These are phyloP conservation scores for Strongylocentrotus purpuratus DNA, from an alignment of 35 echinoderm and acorn worm genomes.

Conservation along the genomic window DNA sequence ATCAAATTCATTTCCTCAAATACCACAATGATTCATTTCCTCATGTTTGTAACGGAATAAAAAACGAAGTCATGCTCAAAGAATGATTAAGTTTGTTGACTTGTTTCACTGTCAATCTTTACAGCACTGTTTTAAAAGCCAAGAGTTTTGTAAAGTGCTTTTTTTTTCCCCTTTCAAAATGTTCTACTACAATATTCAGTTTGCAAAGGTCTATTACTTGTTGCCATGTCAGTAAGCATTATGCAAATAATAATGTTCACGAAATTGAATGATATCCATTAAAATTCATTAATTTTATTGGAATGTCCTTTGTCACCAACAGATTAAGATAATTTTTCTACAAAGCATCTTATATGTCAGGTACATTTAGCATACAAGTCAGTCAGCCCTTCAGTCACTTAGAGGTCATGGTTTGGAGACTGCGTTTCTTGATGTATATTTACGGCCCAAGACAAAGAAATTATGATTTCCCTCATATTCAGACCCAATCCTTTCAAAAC, in stretches of 20 bases:
- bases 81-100: background rate
- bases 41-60: background rate
- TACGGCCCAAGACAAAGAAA: no score
- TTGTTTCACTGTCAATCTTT: background rate
- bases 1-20: background rate
- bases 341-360: no score
- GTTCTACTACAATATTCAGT: background rate
- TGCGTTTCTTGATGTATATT: no score
- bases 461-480: no score
- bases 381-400: no score
- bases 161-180: background rate
- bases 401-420: no score
- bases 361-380: no score
- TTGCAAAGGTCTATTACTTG: background rate
- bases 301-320: no score
- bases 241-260: no score
- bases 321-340: no score
- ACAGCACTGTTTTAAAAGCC: background rate
- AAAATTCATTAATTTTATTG: no score
- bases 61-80: background rate
- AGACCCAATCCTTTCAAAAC: background rate
- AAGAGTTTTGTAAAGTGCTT: background rate
- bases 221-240: background rate
- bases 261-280: no score
- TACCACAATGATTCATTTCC: conserved; percentile 11